phyloP scores from a whole-genome alignment of 2,888 invertebrate species.

The Schizaphis graminum region DNA sequence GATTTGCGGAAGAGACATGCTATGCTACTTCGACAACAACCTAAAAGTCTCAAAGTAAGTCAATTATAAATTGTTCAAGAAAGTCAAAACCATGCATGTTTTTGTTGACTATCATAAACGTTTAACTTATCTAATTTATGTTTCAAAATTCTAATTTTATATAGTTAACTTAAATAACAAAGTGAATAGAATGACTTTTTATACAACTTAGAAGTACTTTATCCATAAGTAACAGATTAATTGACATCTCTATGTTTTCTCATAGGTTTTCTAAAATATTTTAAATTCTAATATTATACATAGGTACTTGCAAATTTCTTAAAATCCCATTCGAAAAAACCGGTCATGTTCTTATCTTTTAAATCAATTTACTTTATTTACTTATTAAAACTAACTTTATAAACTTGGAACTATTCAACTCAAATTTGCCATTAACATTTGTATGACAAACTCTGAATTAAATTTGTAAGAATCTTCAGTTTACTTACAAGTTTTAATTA shows the following conservation, averaged over 20 bases:
- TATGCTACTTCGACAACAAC: slow-evolving; percentile 96
- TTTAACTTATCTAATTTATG: not conserved
- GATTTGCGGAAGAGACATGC: slow-evolving; percentile 97
- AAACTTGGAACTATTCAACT: not conserved
- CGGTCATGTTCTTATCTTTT: not conserved
- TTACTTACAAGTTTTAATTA: too few species aligned
- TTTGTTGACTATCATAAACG: not conserved
- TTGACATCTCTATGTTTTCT: not conserved
- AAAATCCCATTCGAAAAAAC: not conserved
- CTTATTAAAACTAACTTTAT: not conserved
- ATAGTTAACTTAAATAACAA: not conserved
- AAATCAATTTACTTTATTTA: not conserved
- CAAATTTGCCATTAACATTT: not conserved
- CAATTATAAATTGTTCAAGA: not conserved
- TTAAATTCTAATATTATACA: not conserved
- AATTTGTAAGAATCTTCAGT: too few species aligned
- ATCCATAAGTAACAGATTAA: too few species aligned
- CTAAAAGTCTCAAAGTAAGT: slow-evolving; percentile 94
- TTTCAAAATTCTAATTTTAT: too few species aligned
- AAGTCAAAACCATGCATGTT: not conserved
- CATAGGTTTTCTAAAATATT: not conserved
- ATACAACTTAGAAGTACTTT: not conserved
- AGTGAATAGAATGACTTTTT: not conserved
- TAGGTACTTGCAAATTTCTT: not conserved
- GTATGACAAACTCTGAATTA: too few species aligned